Conservation (phyloP, 2,888 invertebrate genomes). For the Drosophila paramelanica region DNA sequence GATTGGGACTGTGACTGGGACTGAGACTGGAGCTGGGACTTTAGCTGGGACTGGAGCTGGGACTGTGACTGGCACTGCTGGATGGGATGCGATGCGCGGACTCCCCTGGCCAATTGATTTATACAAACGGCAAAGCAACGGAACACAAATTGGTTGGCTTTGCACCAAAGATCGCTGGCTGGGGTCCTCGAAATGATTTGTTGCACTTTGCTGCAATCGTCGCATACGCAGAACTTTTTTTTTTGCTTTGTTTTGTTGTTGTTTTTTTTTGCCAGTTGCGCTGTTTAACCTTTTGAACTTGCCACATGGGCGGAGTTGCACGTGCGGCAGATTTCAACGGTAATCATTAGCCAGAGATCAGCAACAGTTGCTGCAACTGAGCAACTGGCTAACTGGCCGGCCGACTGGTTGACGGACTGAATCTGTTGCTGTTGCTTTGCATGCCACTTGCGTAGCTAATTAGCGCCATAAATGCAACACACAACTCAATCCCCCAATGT, state of each 20-base stretch:
- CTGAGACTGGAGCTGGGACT: neutral
- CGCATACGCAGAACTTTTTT: slow-evolving; percentile 74
- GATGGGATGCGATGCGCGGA: slow-evolving; percentile 14
- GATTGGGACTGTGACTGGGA: neutral
- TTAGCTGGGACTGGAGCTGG: slow-evolving; percentile 7
- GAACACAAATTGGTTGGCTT: slow-evolving; percentile 79
- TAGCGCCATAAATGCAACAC: slow-evolving; percentile 76
- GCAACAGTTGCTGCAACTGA: slow-evolving; percentile 27
- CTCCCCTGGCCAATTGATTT: slow-evolving; percentile 73
- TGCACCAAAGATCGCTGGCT: slow-evolving; percentile 31
- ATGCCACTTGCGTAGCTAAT: slow-evolving; percentile 84
- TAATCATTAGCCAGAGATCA: slow-evolving; percentile 67
- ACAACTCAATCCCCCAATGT: slow-evolving; percentile 61
- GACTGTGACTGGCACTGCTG: slow-evolving; percentile 10
- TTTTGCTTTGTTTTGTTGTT: neutral
- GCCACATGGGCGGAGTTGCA: slow-evolving; percentile 55
- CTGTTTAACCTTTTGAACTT: slow-evolving; percentile 82
- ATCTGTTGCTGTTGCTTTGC: slow-evolving; percentile 61
- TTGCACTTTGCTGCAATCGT: slow-evolving; percentile 73
- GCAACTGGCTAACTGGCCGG: neutral
- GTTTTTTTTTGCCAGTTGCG: slow-evolving; percentile 16
- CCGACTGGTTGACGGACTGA: neutral
- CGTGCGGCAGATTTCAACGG: slow-evolving; percentile 56
- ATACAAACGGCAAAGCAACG: slow-evolving; percentile 81
- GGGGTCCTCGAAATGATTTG: slow-evolving; percentile 65